Evolutionary conservation across 2,888 invertebrate species (phyloP).

Genomic region (Galeopsomyia nigrocyanea): DNA sequence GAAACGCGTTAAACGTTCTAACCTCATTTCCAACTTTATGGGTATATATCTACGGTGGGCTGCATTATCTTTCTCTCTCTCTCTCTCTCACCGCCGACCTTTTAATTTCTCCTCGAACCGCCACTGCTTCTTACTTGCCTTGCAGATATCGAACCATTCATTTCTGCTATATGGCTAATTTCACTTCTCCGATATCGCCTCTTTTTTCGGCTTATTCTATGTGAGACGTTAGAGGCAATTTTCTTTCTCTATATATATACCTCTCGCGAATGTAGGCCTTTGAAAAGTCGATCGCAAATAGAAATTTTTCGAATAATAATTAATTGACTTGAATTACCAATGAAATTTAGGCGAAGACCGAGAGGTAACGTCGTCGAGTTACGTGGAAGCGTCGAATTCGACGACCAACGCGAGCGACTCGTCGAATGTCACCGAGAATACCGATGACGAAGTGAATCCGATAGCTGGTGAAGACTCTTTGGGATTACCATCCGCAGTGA

Average conservation of each 20-base stretch:
- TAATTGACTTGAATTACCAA: background rate
- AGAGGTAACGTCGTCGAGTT: background rate
- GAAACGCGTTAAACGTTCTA: constrained; percentile 25
- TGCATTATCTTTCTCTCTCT: background rate
- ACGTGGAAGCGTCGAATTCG: constrained; percentile 7
- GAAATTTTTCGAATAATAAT: too few species aligned
- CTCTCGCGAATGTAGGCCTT: too few species aligned
- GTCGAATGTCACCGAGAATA: constrained; percentile 6
- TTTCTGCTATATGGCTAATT: constrained; percentile 35
- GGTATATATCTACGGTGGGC: background rate
- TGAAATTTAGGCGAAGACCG: constrained; percentile 17
- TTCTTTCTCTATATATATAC: too few species aligned
- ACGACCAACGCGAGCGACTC: background rate
- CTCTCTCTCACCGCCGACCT: background rate
- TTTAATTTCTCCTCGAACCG: constrained; percentile 24
- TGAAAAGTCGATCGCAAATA: too few species aligned
- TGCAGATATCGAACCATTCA: constrained; percentile 28
- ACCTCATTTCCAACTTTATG: constrained; percentile 22
- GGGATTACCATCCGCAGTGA: constrained; percentile 24
- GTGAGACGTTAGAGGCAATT: constrained; percentile 12
- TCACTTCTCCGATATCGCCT: constrained; percentile 11
- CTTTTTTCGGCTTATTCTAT: constrained; percentile 6
- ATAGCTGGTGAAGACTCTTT: constrained; percentile 11
- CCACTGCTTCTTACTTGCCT: background rate
- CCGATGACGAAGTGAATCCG: constrained; percentile 26